Percentiles rank a stretch among this genome's conserved stretches.
Evolutionary conservation across 2,797 vertebrate genomes (phyloP).

Genomic region (Melanotaenia nigrans): DNA sequence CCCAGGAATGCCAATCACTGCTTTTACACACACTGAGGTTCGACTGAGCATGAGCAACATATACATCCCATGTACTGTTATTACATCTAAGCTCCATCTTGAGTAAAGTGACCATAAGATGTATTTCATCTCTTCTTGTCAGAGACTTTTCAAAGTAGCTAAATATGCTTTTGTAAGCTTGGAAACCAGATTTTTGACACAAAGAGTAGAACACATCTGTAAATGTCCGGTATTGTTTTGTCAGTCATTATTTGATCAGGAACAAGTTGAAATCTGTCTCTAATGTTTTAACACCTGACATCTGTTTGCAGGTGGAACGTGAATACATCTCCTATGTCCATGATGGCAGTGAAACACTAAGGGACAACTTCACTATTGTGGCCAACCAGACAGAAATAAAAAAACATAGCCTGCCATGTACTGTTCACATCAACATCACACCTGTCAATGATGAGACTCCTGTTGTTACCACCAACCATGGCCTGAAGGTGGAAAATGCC

Average conservation of each 20-base stretch:
- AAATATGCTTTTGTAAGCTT: neutral
- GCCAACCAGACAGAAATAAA: constrained; percentile 85
- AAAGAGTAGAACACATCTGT: neutral
- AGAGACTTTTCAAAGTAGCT: neutral
- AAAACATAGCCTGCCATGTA: constrained; percentile 86
- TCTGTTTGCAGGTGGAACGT: constrained; percentile 83
- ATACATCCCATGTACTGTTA: neutral
- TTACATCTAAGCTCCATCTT: neutral
- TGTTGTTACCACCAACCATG: constrained; percentile 83
- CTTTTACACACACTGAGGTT: constrained; percentile 91
- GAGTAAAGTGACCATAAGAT: neutral
- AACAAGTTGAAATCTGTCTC: neutral
- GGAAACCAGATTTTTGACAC: neutral
- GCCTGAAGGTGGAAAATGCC: constrained; percentile 83
- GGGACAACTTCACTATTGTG: constrained; percentile 88
- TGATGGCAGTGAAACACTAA: constrained; percentile 85
- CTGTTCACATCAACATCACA: constrained; percentile 81
- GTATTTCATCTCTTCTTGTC: neutral
- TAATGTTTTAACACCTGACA: neutral
- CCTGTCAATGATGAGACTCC: constrained; percentile 89
- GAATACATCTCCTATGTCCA: constrained; percentile 89
- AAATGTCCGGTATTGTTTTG: neutral
- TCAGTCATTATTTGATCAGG: neutral
- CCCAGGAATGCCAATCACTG: constrained; percentile 83
- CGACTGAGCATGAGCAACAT: constrained; percentile 1